These are phyloP conservation scores for Streblospio benedicti DNA, from an alignment of 1,140 invertebrate genomes.

Conservation along the genomic window DNA sequence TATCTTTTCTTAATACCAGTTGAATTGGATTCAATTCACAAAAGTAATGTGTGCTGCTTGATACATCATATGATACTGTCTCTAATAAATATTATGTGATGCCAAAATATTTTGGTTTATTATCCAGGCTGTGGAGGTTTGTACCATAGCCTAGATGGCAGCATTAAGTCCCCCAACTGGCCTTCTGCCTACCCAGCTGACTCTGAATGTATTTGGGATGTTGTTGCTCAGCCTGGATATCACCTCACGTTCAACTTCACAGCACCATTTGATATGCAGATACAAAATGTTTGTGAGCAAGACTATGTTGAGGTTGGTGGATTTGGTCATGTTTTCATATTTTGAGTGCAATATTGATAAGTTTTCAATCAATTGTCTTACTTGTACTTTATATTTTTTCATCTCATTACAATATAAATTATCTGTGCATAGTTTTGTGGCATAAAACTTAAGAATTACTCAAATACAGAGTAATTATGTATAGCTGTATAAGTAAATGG, in stretches of 20 bases:
- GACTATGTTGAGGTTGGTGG: constrained; percentile 64
- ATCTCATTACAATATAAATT: too few species aligned
- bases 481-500: too few species aligned
- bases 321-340: constrained; percentile 13
- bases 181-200: constrained; percentile 81
- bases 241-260: constrained; percentile 70
- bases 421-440: too few species aligned
- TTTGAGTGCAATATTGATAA: too few species aligned
- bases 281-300: constrained; percentile 55
- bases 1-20: too few species aligned
- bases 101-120: not conserved
- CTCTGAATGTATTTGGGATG: constrained; percentile 93
- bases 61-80: too few species aligned
- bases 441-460: too few species aligned
- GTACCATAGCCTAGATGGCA: constrained; percentile 53
- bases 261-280: constrained; percentile 44
- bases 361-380: too few species aligned
- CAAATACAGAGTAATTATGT: too few species aligned
- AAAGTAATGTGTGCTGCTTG: too few species aligned
- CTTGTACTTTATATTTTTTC: too few species aligned
- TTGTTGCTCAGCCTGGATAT: constrained; percentile 85
- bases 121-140: constrained; percentile 69
- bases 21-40: too few species aligned
- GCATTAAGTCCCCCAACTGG: constrained; percentile 82
- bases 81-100: not conserved